Percentiles rank a stretch among this genome's conserved stretches.
phyloP scores from a whole-genome alignment of 2,888 invertebrate species.

The Embidobia sp. region DNA sequence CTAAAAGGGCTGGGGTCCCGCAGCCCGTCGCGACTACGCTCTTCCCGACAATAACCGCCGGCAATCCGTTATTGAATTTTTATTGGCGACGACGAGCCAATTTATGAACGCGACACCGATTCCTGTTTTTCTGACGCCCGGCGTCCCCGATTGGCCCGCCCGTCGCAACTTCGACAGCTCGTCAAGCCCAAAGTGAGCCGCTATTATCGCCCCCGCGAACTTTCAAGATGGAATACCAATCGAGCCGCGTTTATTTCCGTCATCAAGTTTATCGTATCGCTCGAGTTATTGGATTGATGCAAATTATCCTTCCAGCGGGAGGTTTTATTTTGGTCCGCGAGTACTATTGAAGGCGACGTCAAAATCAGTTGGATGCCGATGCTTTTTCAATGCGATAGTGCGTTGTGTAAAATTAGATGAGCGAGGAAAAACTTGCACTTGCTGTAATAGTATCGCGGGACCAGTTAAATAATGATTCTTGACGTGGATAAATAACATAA shows the following conservation, averaged over 20 bases:
- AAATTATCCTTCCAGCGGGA: conserved; percentile 1
- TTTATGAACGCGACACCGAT: conserved; percentile 71
- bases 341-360: no score
- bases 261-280: conserved; percentile 12
- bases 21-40: conserved; percentile 55
- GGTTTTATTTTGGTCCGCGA: no score
- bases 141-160: conserved; percentile 47
- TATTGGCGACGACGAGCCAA: conserved; percentile 75
- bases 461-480: no score
- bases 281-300: conserved; percentile 1
- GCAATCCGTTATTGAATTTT: conserved; percentile 77
- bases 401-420: no score
- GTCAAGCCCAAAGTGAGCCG: conserved; percentile 63
- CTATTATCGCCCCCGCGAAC: conserved; percentile 35
- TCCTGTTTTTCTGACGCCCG: conserved; percentile 40
- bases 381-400: no score
- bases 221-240: conserved; percentile 33
- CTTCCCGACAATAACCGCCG: conserved; percentile 74
- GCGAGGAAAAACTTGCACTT: no score
- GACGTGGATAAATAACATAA: no score
- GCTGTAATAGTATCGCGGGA: no score
- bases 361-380: no score
- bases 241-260: not conserved
- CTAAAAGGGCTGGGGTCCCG: conserved; percentile 59
- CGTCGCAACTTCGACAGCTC: conserved; percentile 71